phyloP scores from a whole-genome alignment of 1,140 invertebrate genomes.

The Meloidogyne exigua region DNA sequence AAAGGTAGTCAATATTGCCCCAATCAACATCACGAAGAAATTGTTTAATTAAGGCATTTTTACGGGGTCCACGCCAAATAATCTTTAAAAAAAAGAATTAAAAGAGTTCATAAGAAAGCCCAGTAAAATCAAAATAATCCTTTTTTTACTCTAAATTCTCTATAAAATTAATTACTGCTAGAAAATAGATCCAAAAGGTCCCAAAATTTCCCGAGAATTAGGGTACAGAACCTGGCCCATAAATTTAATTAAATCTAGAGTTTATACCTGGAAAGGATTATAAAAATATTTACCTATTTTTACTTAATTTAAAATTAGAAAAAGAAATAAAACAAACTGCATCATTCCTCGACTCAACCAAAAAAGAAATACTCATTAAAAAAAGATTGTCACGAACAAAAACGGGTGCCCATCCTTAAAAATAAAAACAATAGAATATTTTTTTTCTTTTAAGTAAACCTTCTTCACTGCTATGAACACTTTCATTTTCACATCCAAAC shows the following conservation, averaged over 20 bases:
- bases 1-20: conserved; percentile 77
- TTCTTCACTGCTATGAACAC: conserved; percentile 78
- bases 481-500: conserved; percentile 69
- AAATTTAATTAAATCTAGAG: no score
- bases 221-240: no score
- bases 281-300: no score
- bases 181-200: no score
- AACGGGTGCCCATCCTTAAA: conserved; percentile 85
- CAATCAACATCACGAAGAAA: conserved; percentile 90
- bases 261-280: no score
- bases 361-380: conserved; percentile 88
- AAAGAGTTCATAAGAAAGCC: no score
- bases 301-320: neutral
- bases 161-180: no score
- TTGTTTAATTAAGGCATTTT: conserved; percentile 89
- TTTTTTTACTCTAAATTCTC: no score
- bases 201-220: no score
- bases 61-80: conserved; percentile 92
- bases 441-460: no score
- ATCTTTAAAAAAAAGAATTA: neutral
- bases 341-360: conserved; percentile 76
- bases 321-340: conserved; percentile 69
- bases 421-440: conserved; percentile 17
- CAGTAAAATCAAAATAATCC: no score
- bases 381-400: conserved; percentile 82